These are phyloP conservation scores for Chesias legatella DNA, from an alignment of 2,888 invertebrate genomes.

Conservation along the genomic window DNA sequence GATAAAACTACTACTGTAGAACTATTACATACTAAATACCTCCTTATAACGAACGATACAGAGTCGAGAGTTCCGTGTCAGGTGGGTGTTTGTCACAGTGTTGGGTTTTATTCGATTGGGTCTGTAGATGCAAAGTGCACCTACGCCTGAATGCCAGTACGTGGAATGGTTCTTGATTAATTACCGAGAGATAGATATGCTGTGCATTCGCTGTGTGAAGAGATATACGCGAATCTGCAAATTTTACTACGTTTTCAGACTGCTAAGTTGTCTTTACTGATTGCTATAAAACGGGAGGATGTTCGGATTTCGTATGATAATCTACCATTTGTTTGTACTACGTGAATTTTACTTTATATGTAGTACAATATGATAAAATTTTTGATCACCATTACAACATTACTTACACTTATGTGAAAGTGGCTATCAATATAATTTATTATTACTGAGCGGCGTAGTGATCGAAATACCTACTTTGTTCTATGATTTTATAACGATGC, in stretches of 20 bases:
- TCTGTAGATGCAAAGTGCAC: slow-evolving; percentile 34
- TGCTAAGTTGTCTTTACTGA: slow-evolving; percentile 6
- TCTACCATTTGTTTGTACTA: no score
- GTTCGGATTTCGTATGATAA: no score
- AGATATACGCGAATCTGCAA: slow-evolving; percentile 12
- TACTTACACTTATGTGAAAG: no score
- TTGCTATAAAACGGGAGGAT: background rate
- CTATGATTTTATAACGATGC: no score
- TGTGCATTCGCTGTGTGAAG: slow-evolving; percentile 19
- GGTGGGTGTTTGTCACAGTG: slow-evolving; percentile 12
- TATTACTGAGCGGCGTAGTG: no score
- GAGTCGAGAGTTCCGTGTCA: slow-evolving; percentile 12
- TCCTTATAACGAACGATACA: slow-evolving; percentile 3
- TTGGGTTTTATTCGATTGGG: slow-evolving; percentile 28
- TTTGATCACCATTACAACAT: no score
- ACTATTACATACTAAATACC: background rate
- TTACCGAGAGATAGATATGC: slow-evolving; percentile 34
- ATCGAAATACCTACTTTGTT: no score
- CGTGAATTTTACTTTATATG: no score
- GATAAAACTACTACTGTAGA: slow-evolving; percentile 17
- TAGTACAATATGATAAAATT: no score
- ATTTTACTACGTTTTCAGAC: slow-evolving; percentile 12
- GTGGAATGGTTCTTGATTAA: slow-evolving; percentile 44
- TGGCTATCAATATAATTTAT: no score
- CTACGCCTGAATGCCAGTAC: slow-evolving; percentile 34